Conservation (phyloP, 1,140 invertebrate species). For the Dendroctonus ponderosae region DNA sequence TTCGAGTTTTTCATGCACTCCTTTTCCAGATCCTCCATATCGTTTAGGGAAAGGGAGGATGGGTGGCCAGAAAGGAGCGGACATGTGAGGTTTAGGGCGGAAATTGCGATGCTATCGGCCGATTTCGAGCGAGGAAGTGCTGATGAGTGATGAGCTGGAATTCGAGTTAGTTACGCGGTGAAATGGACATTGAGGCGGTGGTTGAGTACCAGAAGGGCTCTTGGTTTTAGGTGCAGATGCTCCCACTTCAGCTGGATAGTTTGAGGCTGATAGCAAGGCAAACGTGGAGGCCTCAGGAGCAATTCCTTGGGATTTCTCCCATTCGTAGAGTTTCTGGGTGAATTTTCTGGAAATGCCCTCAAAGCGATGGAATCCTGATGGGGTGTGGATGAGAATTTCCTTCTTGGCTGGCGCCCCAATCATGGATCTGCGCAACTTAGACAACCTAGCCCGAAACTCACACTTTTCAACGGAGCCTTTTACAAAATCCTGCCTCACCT, state of each 20-base stretch:
- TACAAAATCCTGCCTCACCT: conserved; percentile 59
- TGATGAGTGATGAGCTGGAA: not conserved
- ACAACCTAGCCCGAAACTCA: conserved; percentile 55
- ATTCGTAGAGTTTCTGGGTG: conserved; percentile 84
- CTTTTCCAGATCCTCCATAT: conserved; percentile 63
- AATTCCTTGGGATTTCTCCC: conserved; percentile 83
- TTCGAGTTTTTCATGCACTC: conserved; percentile 45
- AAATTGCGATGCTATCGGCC: conserved; percentile 62
- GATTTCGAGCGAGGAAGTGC: conserved; percentile 62
- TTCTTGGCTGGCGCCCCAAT: conserved; percentile 56
- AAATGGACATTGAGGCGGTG: too few species aligned
- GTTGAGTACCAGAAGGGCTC: too few species aligned
- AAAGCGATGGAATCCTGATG: conserved; percentile 77
- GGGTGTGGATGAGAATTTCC: conserved; percentile 77
- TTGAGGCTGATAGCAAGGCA: conserved; percentile 64
- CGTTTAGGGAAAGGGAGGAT: conserved; percentile 70
- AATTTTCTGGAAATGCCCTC: conserved; percentile 85
- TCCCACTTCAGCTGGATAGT: conserved; percentile 49
- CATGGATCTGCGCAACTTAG: conserved; percentile 62
- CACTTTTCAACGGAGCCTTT: conserved; percentile 59
- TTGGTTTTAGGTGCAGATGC: not conserved
- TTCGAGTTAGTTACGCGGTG: too few species aligned
- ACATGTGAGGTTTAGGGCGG: conserved; percentile 39
- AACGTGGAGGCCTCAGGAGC: conserved; percentile 79
- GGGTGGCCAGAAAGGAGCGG: conserved; percentile 58